Percentiles rank a stretch among this genome's conserved stretches.
phyloP scores from a whole-genome alignment of 2,888 invertebrate genomes.

The Campoletis raptor region DNA sequence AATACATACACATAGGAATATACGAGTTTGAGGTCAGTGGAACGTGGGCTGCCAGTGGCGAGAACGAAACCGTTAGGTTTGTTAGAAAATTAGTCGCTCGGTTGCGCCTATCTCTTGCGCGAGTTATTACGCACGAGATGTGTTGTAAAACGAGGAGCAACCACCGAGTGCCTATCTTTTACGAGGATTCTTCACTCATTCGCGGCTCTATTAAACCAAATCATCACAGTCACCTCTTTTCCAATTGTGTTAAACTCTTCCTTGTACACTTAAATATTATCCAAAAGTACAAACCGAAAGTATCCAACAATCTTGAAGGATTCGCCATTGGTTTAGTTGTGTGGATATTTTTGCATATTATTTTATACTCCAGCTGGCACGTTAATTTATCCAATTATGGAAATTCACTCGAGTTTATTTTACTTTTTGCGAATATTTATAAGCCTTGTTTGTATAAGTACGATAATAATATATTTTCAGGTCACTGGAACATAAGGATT shows the following conservation, averaged over 20 bases:
- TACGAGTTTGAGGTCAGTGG: slow-evolving; percentile 71
- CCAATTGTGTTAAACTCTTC: slow-evolving; percentile 15
- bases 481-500: slow-evolving; percentile 67
- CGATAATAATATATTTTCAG: slow-evolving; percentile 58
- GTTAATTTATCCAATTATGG: slow-evolving; percentile 46
- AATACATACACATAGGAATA: slow-evolving; percentile 47
- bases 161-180: slow-evolving; percentile 30
- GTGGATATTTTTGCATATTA: not conserved
- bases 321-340: not conserved
- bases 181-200: slow-evolving; percentile 39
- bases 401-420: slow-evolving; percentile 18
- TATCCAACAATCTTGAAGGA: not conserved
- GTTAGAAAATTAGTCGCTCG: slow-evolving; percentile 71
- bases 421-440: not conserved
- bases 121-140: slow-evolving; percentile 59
- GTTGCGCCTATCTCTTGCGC: slow-evolving; percentile 56
- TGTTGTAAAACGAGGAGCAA: slow-evolving; percentile 30
- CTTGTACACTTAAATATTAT: not conserved
- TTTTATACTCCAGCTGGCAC: slow-evolving; percentile 17
- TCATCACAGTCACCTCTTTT: slow-evolving; percentile 34
- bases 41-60: slow-evolving; percentile 69
- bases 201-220: slow-evolving; percentile 48
- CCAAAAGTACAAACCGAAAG: not conserved
- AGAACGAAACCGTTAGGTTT: slow-evolving; percentile 70
- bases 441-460: too few relatives aligned